A percentile compares a stretch with the other conserved stretches of the same genome.
These are phyloP conservation scores for Eclectus roratus DNA, from an alignment of 2,113 vertebrate genomes.

Conservation along the genomic window DNA sequence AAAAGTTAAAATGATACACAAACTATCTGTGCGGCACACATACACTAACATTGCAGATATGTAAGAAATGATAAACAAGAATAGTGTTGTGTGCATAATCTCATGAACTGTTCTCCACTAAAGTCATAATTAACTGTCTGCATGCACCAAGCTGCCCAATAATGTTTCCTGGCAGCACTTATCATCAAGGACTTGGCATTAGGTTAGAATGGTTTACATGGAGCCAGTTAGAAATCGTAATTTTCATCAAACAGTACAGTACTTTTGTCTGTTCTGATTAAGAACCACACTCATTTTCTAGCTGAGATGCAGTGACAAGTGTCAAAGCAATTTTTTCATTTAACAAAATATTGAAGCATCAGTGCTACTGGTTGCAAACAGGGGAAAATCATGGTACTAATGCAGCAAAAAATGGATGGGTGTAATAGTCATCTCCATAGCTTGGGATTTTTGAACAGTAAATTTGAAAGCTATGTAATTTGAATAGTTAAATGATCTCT, in stretches of 20 bases:
- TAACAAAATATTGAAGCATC: conserved; percentile 22
- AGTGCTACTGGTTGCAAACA: not conserved
- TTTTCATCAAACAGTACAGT: conserved; percentile 36
- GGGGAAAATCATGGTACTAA: not conserved
- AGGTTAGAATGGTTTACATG: conserved; percentile 30
- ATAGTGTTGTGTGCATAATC: conserved; percentile 56
- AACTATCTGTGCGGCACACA: conserved; percentile 13
- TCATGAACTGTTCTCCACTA: conserved; percentile 43
- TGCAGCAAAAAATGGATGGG: not conserved
- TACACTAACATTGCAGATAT: not conserved
- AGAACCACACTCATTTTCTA: conserved; percentile 45
- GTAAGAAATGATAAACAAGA: conserved; percentile 48
- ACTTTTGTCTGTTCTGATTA: conserved; percentile 62
- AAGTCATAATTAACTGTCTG: conserved; percentile 66
- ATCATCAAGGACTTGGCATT: conserved; percentile 34
- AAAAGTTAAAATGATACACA: conserved; percentile 9
- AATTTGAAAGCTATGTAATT: not conserved
- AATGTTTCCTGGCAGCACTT: conserved; percentile 49
- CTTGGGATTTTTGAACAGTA: not conserved
- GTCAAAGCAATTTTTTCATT: conserved; percentile 58
- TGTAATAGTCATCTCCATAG: not conserved
- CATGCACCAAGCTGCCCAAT: not conserved
- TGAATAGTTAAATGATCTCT: not conserved
- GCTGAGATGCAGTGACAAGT: conserved; percentile 37
- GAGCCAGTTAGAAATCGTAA: conserved; percentile 40